These are phyloP conservation scores for Tenthredo scrophulariae DNA, from an alignment of 2,888 invertebrate species.

Conservation along the genomic window DNA sequence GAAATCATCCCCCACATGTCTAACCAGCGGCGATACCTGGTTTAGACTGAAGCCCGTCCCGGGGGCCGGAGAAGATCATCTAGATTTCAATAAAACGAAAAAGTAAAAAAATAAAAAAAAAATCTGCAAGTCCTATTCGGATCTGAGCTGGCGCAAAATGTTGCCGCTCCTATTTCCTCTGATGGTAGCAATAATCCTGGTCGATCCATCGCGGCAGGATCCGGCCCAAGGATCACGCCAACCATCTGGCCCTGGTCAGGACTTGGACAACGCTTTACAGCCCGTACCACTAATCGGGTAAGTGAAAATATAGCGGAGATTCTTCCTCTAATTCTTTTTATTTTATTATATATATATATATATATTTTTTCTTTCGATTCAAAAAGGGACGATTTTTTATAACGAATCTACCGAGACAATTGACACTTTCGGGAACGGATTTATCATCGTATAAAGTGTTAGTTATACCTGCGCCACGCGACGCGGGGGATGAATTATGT, in stretches of 20 bases:
- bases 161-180: slow-evolving; percentile 17
- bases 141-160: not conserved
- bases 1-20: not conserved
- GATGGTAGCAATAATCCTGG: slow-evolving; percentile 45
- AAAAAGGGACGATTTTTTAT: not conserved
- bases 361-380: not conserved
- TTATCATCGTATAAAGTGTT: not conserved
- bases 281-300: slow-evolving; percentile 67
- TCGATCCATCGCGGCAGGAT: slow-evolving; percentile 62
- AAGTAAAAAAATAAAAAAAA: not conserved
- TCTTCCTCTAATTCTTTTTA: not conserved
- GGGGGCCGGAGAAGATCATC: not conserved
- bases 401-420: not conserved
- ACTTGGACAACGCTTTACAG: slow-evolving; percentile 68
- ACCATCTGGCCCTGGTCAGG: slow-evolving; percentile 60
- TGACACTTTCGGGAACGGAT: not conserved
- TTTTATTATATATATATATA: not conserved
- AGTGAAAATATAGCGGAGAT: slow-evolving; percentile 55
- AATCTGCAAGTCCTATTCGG: not conserved
- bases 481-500: not conserved
- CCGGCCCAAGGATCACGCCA: not conserved
- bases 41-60: not conserved
- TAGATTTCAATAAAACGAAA: not conserved
- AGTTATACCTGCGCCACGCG: not conserved
- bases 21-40: not conserved